Evolutionary conservation across 64 coral and sea anemone species (phyloP), one percentile per base, ranked within the genome.

Genomic region (Acropora yongei): DNA sequence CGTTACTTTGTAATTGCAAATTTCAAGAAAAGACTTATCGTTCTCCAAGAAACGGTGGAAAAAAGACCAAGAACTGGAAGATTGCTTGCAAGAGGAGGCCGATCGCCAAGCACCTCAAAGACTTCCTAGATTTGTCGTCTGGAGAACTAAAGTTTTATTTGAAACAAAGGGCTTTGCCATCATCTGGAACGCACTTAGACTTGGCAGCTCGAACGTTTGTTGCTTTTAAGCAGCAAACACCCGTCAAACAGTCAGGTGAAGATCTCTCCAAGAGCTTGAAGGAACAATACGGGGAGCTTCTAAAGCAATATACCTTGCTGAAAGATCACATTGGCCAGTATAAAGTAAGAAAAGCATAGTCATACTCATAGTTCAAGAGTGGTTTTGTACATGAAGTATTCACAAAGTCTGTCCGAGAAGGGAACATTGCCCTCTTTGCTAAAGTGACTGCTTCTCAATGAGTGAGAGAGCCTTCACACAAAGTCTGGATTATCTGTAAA

Each of bases 261-360:
- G 73, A 92, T 76, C 17, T 92, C 19, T 72, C 73, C 3, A 60
- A 93, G 5, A 74, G 49, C 44, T 57, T 84, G 67, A 82, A 84
- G 80, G 12, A 63, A 16, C 77, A 93, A 63, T 39, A 93, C 49
- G 67, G 1, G 51, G 14, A 30, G 17, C 20, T 93, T 41, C 14
- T 89, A 60, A 45, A 80, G 53, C 40, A 67, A 41, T 66, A 66
- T 44, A 39, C 82, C 6, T 63, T 93, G 51, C 16, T 74, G 5
- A 53, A 93, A 75, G 77, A 88, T 75, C 87, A 90, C 46, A 47
- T 95, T 71, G 80, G 81, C 10, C 88, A 90, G 46, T 87, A 90
- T 57, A 90, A 90, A 20, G 75, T 78, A 1, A 85, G 88, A 47
- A 94, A 94, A 75, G 92, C 87, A 3, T 55, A 55, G 1, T 7